Conservation (phyloP, 2,797 vertebrate species). For the Poeciliopsis presidionis region DNA sequence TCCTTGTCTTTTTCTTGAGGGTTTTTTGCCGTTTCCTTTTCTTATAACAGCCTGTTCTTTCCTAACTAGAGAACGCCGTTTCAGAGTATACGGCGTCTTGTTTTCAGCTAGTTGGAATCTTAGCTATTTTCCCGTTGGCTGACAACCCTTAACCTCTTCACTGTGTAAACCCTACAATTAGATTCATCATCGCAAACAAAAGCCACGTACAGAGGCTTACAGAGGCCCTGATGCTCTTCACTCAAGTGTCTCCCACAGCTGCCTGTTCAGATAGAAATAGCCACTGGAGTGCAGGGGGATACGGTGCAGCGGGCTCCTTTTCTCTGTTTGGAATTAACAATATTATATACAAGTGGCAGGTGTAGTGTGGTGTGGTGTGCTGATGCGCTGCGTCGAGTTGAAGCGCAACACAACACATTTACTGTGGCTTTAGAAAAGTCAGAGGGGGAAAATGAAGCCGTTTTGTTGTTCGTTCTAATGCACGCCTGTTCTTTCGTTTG, state of each 20-base stretch:
- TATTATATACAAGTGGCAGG: constrained; percentile 38
- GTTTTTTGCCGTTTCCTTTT: constrained; percentile 13
- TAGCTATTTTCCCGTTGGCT: constrained; percentile 39
- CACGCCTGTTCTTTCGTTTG: constrained; percentile 20
- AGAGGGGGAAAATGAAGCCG: constrained; percentile 2
- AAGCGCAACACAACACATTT: constrained; percentile 41
- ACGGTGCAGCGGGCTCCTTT: constrained; percentile 24
- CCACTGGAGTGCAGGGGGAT: constrained; percentile 54
- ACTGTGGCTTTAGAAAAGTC: constrained; percentile 31
- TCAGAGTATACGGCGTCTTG: constrained; percentile 33
- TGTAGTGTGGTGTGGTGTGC: constrained; percentile 24
- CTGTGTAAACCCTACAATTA: constrained; percentile 71
- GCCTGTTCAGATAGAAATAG: constrained; percentile 68
- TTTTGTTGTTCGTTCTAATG: neutral
- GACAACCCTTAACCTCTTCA: constrained; percentile 64
- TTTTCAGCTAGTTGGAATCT: constrained; percentile 35
- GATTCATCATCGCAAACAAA: constrained; percentile 76
- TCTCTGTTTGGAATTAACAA: constrained; percentile 49
- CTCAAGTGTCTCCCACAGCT: constrained; percentile 74
- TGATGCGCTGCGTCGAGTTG: constrained; percentile 20
- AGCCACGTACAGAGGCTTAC: constrained; percentile 56
- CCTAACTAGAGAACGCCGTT: neutral
- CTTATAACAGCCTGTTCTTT: neutral
- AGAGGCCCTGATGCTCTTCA: constrained; percentile 59
- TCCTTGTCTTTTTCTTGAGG: neutral